Conservation (phyloP, 1,140 invertebrate genomes). For the Zaprionus vittiger region DNA sequence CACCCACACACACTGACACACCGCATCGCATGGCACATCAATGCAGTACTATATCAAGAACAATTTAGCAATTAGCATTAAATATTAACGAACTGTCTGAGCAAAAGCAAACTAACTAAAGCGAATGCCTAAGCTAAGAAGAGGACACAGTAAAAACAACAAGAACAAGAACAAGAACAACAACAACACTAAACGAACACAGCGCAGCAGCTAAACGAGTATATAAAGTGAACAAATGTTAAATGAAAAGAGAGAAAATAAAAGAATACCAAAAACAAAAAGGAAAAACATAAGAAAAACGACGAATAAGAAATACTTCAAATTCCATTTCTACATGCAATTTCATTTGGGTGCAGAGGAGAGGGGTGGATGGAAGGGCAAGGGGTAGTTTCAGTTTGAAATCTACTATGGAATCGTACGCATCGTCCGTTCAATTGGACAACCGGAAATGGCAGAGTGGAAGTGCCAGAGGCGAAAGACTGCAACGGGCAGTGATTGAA, state of each 20-base stretch:
- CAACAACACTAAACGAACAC: conserved; percentile 28
- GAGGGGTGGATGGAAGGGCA: background rate
- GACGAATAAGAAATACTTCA: conserved; percentile 44
- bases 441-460: conserved; percentile 63
- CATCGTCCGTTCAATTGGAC: conserved; percentile 51
- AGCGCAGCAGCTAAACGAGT: conserved; percentile 64
- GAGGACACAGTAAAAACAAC: conserved; percentile 54
- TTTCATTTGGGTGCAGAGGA: conserved; percentile 37
- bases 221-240: conserved; percentile 73
- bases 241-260: conserved; percentile 60
- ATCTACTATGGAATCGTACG: background rate
- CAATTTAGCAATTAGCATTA: conserved; percentile 77
- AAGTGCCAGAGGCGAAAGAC: conserved; percentile 28
- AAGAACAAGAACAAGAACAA: conserved; percentile 51
- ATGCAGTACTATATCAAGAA: conserved; percentile 56
- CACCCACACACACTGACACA: conserved; percentile 7
- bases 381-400: conserved; percentile 2
- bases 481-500: conserved; percentile 55
- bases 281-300: conserved; percentile 6
- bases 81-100: conserved; percentile 70
- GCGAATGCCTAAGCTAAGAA: conserved; percentile 60
- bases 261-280: conserved; percentile 29
- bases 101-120: conserved; percentile 75
- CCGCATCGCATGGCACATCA: conserved; percentile 50
- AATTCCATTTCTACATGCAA: conserved; percentile 39